Percentiles rank a stretch among this genome's conserved stretches.
Evolutionary conservation across 1,140 invertebrate genomes (phyloP).

Genomic region (Chionoecetes opilio): DNA sequence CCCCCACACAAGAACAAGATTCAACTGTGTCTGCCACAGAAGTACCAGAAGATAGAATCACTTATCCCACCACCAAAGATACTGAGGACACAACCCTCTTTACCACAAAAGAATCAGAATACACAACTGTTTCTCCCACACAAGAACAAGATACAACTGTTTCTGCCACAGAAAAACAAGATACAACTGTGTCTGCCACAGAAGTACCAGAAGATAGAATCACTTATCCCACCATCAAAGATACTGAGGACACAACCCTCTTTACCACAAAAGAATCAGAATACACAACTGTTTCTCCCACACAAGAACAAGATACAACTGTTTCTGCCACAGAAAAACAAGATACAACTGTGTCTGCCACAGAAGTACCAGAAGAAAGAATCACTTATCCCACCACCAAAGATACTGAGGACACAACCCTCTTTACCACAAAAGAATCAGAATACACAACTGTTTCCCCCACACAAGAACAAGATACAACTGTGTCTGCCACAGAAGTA

Average conservation of each 20-base stretch:
- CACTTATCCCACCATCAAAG: not conserved
- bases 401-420: too few species aligned
- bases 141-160: not conserved
- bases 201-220: not conserved
- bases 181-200: not conserved
- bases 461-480: too few species aligned
- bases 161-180: not conserved
- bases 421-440: too few species aligned
- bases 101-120: not conserved
- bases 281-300: not conserved
- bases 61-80: not conserved
- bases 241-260: not conserved
- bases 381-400: too few species aligned
- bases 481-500: too few species aligned
- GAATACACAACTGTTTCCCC: too few species aligned
- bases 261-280: not conserved
- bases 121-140: not conserved
- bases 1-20: not conserved
- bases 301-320: conserved; percentile 23
- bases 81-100: not conserved
- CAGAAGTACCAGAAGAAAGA: not conserved
- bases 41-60: not conserved
- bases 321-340: not conserved
- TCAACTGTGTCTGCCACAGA: not conserved
- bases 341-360: not conserved